A percentile compares a stretch with the other conserved stretches of the same genome.
Evolutionary conservation across 2,888 invertebrate genomes (phyloP).

Genomic region (Bruchidius siliquastri): DNA sequence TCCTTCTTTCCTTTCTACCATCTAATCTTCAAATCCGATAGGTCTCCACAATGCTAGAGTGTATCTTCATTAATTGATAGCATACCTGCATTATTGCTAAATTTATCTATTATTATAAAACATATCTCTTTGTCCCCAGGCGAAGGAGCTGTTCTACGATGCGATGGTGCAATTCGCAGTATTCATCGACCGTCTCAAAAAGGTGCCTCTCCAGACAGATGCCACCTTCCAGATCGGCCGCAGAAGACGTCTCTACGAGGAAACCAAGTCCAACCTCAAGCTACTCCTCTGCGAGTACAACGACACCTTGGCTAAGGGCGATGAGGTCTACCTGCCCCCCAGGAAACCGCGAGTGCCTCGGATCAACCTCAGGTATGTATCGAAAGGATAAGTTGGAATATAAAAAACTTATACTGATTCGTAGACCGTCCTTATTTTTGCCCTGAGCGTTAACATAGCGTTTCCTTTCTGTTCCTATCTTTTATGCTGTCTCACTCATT

Average conservation of each 20-base stretch:
- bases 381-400: no score
- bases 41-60: no score
- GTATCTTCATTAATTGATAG: no score
- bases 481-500: no score
- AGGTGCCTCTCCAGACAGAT: slow-evolving; percentile 45
- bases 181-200: slow-evolving; percentile 47
- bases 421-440: no score
- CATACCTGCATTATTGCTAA: no score
- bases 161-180: slow-evolving; percentile 50
- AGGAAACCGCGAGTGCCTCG: slow-evolving; percentile 36
- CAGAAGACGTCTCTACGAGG: slow-evolving; percentile 46
- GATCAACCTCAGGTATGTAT: slow-evolving; percentile 35
- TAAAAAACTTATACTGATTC: no score
- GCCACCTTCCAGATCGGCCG: slow-evolving; percentile 32
- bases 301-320: slow-evolving; percentile 50
- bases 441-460: no score
- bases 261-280: slow-evolving; percentile 46
- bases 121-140: slow-evolving; percentile 45
- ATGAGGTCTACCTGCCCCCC: slow-evolving; percentile 31
- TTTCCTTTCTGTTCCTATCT: no score
- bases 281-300: slow-evolving; percentile 57
- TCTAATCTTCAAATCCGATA: no score
- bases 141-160: slow-evolving; percentile 57
- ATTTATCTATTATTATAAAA: no score
- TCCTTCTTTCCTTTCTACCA: no score